phyloP scores from a whole-genome alignment of 30 jellyfish, hydroid and myxozoan species.

The Aurelia coerulea region DNA sequence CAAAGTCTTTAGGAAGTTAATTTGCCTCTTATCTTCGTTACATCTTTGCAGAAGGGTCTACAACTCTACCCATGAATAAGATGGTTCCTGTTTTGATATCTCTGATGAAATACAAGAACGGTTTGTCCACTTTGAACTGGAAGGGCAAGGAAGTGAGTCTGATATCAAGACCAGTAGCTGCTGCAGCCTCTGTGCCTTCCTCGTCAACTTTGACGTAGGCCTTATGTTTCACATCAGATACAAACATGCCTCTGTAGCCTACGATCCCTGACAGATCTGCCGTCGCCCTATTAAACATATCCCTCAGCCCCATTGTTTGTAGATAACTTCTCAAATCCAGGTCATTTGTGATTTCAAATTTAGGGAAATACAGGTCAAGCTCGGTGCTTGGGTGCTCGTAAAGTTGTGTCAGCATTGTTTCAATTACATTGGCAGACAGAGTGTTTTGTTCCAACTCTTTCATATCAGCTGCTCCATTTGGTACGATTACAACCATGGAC shows the following conservation, averaged over 20 bases:
- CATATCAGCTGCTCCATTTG: constrained; percentile 1
- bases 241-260: constrained; percentile 70
- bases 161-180: constrained; percentile 72
- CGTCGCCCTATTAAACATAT: constrained; percentile 35
- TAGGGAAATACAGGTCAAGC: constrained; percentile 63
- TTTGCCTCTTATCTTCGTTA: not conserved
- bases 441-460: constrained; percentile 19
- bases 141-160: constrained; percentile 45
- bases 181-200: constrained; percentile 89
- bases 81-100: constrained; percentile 55
- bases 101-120: constrained; percentile 63
- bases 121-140: constrained; percentile 64
- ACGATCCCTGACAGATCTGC: constrained; percentile 82
- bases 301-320: constrained; percentile 59
- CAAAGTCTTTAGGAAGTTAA: no score
- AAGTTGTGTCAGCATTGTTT: constrained; percentile 18
- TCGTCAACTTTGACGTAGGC: constrained; percentile 75
- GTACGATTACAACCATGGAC: constrained; percentile 67
- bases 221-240: constrained; percentile 65
- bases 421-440: not conserved
- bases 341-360: constrained; percentile 41
- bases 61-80: constrained; percentile 73
- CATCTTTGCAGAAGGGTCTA: constrained; percentile 62
- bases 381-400: constrained; percentile 33
- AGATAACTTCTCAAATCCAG: constrained; percentile 26